Evolutionary conservation across 2,888 invertebrate species (phyloP).

Genomic region (Aspidiotus rigidus): DNA sequence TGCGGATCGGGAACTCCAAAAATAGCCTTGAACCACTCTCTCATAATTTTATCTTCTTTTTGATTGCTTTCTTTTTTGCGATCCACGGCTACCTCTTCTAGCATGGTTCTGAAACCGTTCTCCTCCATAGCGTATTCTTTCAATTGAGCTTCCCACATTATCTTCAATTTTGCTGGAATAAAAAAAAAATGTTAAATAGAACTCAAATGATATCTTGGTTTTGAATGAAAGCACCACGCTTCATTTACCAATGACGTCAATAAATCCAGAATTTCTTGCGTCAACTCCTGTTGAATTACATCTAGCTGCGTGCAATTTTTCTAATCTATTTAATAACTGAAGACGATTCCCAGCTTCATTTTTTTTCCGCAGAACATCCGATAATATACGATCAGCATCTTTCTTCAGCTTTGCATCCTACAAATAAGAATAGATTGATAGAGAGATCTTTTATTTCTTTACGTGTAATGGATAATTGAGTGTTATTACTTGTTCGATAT

Average conservation of each 20-base stretch:
- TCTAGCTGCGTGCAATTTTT: constrained; percentile 21
- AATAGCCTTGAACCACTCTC: constrained; percentile 8
- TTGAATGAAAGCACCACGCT: background rate
- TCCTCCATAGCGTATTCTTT: constrained; percentile 23
- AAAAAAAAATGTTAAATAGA: background rate
- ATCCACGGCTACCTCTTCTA: constrained; percentile 17
- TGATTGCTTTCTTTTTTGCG: constrained; percentile 5
- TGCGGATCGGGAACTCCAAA: constrained; percentile 12
- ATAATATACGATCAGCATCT: constrained; percentile 24
- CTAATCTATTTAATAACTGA: constrained; percentile 5
- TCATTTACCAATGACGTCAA: background rate
- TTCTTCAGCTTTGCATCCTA: constrained; percentile 19
- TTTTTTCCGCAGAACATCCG: constrained; percentile 19
- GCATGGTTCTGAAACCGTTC: constrained; percentile 23
- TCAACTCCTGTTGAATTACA: background rate
- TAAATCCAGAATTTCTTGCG: background rate
- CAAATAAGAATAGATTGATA: background rate
- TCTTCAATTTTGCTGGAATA: constrained; percentile 17
- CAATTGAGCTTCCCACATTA: constrained; percentile 20
- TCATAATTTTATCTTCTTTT: constrained; percentile 9
- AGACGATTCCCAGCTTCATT: constrained; percentile 18
- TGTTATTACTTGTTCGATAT: background rate
- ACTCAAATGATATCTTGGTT: background rate
- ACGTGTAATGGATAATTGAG: background rate
- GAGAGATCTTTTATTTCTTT: background rate